These are phyloP conservation scores for Aulostomus chinensis DNA, from an alignment of 2,797 vertebrate species.

Conservation along the genomic window DNA sequence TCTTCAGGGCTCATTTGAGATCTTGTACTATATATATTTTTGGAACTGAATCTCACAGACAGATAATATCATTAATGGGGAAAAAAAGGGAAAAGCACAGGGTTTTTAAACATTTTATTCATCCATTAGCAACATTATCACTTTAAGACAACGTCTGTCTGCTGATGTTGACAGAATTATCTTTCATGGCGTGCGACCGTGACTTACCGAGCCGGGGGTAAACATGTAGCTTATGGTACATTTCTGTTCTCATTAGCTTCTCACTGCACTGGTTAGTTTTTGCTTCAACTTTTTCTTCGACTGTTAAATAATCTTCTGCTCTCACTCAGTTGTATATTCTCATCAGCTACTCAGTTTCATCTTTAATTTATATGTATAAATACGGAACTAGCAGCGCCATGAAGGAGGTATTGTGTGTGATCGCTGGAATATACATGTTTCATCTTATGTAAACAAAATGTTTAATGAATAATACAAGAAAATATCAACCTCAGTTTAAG, in stretches of 20 bases:
- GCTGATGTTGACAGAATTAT: neutral
- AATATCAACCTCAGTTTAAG: neutral
- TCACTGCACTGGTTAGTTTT: neutral
- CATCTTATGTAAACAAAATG: neutral
- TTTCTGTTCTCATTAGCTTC: slow-evolving; percentile 5
- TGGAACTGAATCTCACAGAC: no score
- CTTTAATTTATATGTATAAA: slow-evolving; percentile 27
- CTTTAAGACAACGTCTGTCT: neutral
- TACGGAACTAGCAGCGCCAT: slow-evolving; percentile 36
- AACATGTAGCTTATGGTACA: neutral
- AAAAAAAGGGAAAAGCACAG: neutral
- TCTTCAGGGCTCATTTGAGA: no score
- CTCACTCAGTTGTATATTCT: neutral
- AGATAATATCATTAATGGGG: no score
- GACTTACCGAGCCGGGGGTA: neutral
- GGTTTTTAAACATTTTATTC: slow-evolving; percentile 8
- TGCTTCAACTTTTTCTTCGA: no score
- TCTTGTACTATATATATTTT: no score
- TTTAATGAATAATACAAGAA: slow-evolving; percentile 3
- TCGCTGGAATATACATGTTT: neutral
- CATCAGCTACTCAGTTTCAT: slow-evolving; percentile 30
- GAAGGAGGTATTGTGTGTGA: slow-evolving; percentile 7
- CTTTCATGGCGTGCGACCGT: slow-evolving; percentile 1
- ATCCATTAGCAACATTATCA: neutral
- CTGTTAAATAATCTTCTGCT: neutral